phyloP scores from a whole-genome alignment of 2,797 vertebrate genomes.

The Tarsius wallacei region DNA sequence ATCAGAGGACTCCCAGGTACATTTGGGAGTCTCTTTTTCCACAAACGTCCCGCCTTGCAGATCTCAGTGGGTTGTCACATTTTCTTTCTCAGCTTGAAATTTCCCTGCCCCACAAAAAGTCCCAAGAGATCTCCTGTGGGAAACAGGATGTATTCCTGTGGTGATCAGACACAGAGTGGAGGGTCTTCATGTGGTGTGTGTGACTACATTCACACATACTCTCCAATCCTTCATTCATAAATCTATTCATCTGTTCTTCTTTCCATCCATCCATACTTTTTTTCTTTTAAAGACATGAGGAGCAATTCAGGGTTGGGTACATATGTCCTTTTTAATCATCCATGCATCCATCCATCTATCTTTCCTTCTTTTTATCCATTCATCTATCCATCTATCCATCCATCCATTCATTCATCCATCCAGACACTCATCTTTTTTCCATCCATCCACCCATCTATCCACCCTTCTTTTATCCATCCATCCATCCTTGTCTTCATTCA shows the following conservation, averaged over 20 bases:
- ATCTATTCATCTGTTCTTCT: neutral
- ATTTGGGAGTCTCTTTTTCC: neutral
- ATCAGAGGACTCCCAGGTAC: constrained; percentile 70
- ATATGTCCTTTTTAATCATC: too few species aligned
- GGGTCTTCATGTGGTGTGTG: neutral
- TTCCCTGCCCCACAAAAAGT: neutral
- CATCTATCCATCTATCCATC: neutral
- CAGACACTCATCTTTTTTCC: neutral
- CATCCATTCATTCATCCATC: neutral
- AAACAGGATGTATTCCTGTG: neutral
- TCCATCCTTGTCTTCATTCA: neutral
- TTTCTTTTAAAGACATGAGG: too few species aligned
- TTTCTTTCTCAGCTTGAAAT: neutral
- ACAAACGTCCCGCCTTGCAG: neutral
- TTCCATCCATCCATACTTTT: neutral
- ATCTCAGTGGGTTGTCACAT: neutral
- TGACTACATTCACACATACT: neutral
- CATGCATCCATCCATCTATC: neutral
- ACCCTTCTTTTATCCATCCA: neutral
- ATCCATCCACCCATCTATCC: neutral
- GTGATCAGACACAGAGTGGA: neutral
- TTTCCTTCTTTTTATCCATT: too few species aligned
- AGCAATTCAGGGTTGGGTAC: too few species aligned
- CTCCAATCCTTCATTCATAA: neutral
- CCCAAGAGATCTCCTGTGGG: neutral